Conservation (phyloP, 2,797 vertebrate species). For the Trematomus bernacchii region DNA sequence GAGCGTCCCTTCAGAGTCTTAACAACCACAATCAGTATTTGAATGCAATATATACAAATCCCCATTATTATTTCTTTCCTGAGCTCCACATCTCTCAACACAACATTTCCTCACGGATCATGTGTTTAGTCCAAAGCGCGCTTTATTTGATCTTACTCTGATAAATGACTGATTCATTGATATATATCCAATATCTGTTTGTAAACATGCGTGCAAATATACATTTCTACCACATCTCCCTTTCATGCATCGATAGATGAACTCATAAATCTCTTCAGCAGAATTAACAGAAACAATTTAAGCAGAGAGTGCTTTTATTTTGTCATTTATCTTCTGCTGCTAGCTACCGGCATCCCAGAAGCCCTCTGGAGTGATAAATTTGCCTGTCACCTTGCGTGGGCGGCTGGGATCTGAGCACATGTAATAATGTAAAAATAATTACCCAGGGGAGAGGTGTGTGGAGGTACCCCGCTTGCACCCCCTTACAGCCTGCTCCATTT, state of each 20-base stretch:
- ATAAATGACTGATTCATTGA: conserved; percentile 74
- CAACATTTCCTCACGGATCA: conserved; percentile 35
- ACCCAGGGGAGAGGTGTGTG: conserved; percentile 85
- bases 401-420: conserved; percentile 88
- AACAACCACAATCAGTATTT: conserved; percentile 26
- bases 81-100: conserved; percentile 12
- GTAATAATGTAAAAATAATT: conserved; percentile 93
- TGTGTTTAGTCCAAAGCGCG: conserved; percentile 34
- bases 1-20: conserved; percentile 57
- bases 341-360: conserved; percentile 71
- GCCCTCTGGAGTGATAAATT: conserved; percentile 88
- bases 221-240: conserved; percentile 76
- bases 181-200: conserved; percentile 77
- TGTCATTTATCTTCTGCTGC: conserved; percentile 88
- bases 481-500: conserved; percentile 59
- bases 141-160: conserved; percentile 52
- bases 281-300: conserved; percentile 91
- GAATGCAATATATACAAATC: conserved; percentile 6
- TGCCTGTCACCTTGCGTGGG: conserved; percentile 87
- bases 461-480: conserved; percentile 74
- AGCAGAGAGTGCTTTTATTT: conserved; percentile 89
- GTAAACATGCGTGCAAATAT: conserved; percentile 66
- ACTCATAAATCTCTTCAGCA: conserved; percentile 87
- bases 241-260: conserved; percentile 83
- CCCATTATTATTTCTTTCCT: neutral